phyloP scores from a whole-genome alignment of 2,888 invertebrate genomes.

The Periphyllus acericola region DNA sequence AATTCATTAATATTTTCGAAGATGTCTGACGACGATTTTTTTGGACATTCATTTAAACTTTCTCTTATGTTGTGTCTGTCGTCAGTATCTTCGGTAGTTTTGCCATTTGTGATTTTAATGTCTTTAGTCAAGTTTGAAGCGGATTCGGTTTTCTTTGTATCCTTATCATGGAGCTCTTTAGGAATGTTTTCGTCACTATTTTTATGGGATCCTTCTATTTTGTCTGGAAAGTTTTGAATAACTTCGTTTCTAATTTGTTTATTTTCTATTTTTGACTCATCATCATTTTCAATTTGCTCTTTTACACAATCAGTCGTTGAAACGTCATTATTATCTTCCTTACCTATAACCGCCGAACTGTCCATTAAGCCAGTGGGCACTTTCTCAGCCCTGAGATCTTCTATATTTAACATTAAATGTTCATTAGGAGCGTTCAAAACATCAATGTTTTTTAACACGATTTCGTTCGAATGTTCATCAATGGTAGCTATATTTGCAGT shows the following conservation, averaged over 20 bases:
- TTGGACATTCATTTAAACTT: conserved; percentile 35
- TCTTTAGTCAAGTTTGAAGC: neutral
- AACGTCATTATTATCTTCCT: neutral
- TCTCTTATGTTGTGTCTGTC: conserved; percentile 25
- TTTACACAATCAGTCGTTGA: neutral
- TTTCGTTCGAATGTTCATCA: neutral
- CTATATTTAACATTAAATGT: neutral
- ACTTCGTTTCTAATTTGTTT: neutral
- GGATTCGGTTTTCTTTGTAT: neutral
- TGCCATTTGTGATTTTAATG: neutral
- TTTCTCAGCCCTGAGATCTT: neutral
- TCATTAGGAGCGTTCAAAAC: neutral
- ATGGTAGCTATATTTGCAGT: neutral
- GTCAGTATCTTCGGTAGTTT: neutral
- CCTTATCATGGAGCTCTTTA: too few relatives aligned
- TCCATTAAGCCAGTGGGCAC: neutral
- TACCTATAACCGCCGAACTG: neutral
- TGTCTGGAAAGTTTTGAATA: neutral
- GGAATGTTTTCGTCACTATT: too few relatives aligned
- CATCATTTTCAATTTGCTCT: neutral
- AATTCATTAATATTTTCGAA: conserved; percentile 27
- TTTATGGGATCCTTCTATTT: neutral
- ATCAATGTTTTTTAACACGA: neutral
- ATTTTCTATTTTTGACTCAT: neutral
- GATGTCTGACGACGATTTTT: conserved; percentile 60